Base-by-base conservation (phyloP, 2,113 vertebrate genomes). In the Ictidomys tridecemlineatus region DNA sequence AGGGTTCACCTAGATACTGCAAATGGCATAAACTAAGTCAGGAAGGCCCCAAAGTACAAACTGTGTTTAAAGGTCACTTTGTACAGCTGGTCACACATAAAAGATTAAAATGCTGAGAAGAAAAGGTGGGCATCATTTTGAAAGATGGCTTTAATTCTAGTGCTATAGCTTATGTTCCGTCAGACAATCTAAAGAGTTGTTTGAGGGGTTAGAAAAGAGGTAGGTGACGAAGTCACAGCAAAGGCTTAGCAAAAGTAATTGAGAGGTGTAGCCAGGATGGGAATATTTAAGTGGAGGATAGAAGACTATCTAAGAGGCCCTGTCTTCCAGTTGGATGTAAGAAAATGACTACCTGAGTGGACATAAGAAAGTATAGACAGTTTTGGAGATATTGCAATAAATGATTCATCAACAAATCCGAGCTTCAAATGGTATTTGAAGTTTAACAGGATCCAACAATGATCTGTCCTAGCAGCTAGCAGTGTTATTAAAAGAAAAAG, bases 341-440 rank as follows among this genome's bases (percentile, higher is more conserved):
- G 56, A 51, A 37, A 70, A 45, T 42, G n/a, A 80, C 12, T 3
- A 37, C 42, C 5, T 58, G 53, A 77, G 42, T 51, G 24, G 72
- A 85, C 76, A 65, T 63, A 65, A 63, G 63, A 87, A 95, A 79
- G 13, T 28, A 12, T 24, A 17, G 45, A 72, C 56, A 61, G 70
- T 30, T 94, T 93, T 86, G 56, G 79, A 93, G 70, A 89, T n/a
- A 74, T 11, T 18, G 14, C 61, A 89, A 37, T 77, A 11, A 78
- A 96, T 89, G 13, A 82, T 65, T 20, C 63, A 70, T 20, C 48
- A 83, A 39, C 13, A 78, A 34, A 16, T 88, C 45, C 61, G 67
- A 48, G 16, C 34, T 93, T 37, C 45, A 65, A n/a, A 61, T 74
- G 17, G 45, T 3, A 51, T 69, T 26, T 28, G 22, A 61, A 65